Evolutionary conservation across 37 sponge, comb jelly and placozoan genomes (phyloP), one percentile per base, ranked within the genome.

Genomic region (Dysidea cf. avara): DNA sequence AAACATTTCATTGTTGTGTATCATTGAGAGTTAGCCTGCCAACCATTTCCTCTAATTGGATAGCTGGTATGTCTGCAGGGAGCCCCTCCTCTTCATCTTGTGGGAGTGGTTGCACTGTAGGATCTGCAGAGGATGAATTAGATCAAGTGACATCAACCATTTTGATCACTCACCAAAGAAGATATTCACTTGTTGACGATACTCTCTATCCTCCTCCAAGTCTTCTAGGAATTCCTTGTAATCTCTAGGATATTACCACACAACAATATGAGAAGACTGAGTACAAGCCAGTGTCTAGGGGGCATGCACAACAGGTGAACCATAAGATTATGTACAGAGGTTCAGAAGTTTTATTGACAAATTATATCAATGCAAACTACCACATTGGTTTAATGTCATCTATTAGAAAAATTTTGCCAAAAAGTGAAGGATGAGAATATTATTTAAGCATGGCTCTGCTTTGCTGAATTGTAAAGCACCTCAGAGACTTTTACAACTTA

Each of bases 11-110:
- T n/a, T n/a, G n/a, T n/a, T n/a, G n/a, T n/a, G n/a, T 21, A 18
- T 80, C 81, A 1, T 77, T 54, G 14, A 88, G 57, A 18, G 68
- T 63, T 72, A 97, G 40, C 4, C 87, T 86, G 22, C 90, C 82
- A 47, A 97, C 64, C 92, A 97, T 90, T 67, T 97, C 97, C 57
- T 93, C 97, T 18, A 97, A 37, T 4, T 81, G 86, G n/a, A 97
- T 87, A 2, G 38, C 56, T 32, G 97, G 97, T 1, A 80, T 77
- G 28, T 87, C 78, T 7, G 60, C 63, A 31, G 71, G 83, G 14
- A 40, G 79, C 1, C 36, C 77, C 39, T 21, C 54, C 1, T 79
- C 58, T 25, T 11, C 18, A 3, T 43, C 39, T 2, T 37, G 34
- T 11, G 60, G 40, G 22, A 5, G 34, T 14, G 52, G 36, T 26